phyloP scores from a whole-genome alignment of 2,113 vertebrate species.

The Proterorhinus semilunaris region DNA sequence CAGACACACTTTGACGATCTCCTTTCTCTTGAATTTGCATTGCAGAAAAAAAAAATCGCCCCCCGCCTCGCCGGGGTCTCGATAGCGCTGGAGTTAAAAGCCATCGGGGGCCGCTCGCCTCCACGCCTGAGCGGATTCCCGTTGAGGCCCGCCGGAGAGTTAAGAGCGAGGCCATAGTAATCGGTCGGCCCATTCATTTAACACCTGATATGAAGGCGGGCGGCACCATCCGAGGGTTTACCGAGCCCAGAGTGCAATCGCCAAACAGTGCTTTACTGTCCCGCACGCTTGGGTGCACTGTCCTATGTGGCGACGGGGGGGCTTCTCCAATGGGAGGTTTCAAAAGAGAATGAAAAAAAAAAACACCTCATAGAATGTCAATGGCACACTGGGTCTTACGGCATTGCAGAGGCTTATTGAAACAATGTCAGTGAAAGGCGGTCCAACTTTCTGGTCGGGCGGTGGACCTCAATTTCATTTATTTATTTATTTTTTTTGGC shows the following conservation, averaged over 20 bases:
- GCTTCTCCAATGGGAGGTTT: too few relatives aligned
- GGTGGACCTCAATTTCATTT: too few relatives aligned
- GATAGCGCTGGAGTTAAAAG: conserved; percentile 53
- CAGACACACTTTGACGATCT: conserved; percentile 1
- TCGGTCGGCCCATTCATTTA: conserved; percentile 64
- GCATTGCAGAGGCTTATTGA: too few relatives aligned
- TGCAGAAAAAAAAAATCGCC: conserved; percentile 15
- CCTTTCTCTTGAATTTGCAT: conserved; percentile 26
- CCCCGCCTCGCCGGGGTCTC: conserved; percentile 13
- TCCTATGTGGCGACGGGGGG: too few relatives aligned
- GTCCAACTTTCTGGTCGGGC: too few relatives aligned
- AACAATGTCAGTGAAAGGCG: too few relatives aligned
- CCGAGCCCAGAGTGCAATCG: conserved; percentile 38
- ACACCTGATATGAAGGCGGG: conserved; percentile 45
- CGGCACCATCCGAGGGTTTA: conserved; percentile 49
- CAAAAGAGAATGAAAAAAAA: too few relatives aligned
- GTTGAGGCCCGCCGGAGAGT: conserved; percentile 54
- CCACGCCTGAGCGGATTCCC: conserved; percentile 62
- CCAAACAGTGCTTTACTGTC: neutral
- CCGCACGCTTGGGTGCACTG: too few relatives aligned
- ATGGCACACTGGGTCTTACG: too few relatives aligned
- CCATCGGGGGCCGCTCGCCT: conserved; percentile 54
- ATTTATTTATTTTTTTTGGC: too few relatives aligned
- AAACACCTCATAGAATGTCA: too few relatives aligned
- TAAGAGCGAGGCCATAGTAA: conserved; percentile 37